Base-by-base conservation (phyloP, 2,888 invertebrate species). In the Aporophyla nigra region DNA sequence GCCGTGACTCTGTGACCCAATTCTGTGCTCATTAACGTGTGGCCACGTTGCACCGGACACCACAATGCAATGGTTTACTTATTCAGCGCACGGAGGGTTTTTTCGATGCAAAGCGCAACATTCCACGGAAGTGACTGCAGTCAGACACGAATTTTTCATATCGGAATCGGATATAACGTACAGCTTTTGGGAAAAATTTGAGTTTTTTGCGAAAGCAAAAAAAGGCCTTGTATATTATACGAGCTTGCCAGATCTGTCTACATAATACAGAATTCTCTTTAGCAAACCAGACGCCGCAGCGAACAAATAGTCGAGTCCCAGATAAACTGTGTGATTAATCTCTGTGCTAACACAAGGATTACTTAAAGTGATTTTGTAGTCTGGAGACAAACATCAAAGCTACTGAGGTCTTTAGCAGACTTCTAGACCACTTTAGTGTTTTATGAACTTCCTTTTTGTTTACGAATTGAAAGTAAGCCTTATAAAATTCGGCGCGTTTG, bases 1-100 rank as follows among this genome's bases (percentile, higher is more conserved):
- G 76, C 53, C 84, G 86, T 90, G 89, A 83, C 89, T 88, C 85
- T 80, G 91, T 93, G 94, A 92, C 94, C 94, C 90, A 93, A 89
- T 93, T 93, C 89, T 83, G 83, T 87, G 86, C 94, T 95, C 95
- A 95, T 95, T 95, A 95, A 93, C 92, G 94, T 93, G 92, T 90
- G 92, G 91, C 93, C 93, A 93, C 93, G 92, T 87, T 89, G 92
- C 92, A 88, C 88, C 90, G 90, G 93, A 90, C 90, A 91, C 90
- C 92, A 93, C 93, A 93, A 93, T 92, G 92, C 91, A 90, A 90
- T 89, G 91, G 90, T 90, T 93, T 93, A 93, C 92, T 93, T 93
- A 93, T 93, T 93, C 92, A 93, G 86, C 82, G 82, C 87, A 84
- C 82, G 84, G 78, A 80, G 80, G 80, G 85, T 80, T 86, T 89